Evolutionary conservation across 2,113 vertebrate species (phyloP).

Genomic region (Agelaius tricolor): DNA sequence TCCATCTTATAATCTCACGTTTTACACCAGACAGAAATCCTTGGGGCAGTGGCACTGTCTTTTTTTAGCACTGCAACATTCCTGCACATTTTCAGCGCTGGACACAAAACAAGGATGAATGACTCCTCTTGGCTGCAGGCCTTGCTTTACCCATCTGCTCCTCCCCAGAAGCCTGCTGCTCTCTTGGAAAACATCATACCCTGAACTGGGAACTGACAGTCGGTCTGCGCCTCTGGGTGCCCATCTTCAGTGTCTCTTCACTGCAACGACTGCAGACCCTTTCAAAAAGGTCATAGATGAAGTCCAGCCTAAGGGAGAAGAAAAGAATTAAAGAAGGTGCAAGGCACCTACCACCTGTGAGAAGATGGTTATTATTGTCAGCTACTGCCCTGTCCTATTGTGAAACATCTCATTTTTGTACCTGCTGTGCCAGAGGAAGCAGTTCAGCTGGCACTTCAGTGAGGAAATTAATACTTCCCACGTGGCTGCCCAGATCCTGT

Average conservation of each 20-base stretch:
- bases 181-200: constrained; percentile 75
- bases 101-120: constrained; percentile 54
- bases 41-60: not conserved
- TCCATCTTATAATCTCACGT: not conserved
- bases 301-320: constrained; percentile 82
- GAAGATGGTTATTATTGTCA: not conserved
- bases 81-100: constrained; percentile 52
- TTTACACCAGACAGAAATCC: constrained; percentile 22
- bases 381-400: not conserved
- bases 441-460: not conserved
- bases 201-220: constrained; percentile 95
- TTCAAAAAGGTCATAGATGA: constrained; percentile 93
- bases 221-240: constrained; percentile 88
- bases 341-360: not conserved
- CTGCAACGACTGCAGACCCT: constrained; percentile 83
- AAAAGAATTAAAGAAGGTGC: not conserved
- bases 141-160: constrained; percentile 51
- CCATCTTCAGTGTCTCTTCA: constrained; percentile 90
- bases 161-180: constrained; percentile 37
- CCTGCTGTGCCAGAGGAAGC: not conserved
- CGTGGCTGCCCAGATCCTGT: accelerated
- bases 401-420: not conserved
- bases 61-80: constrained; percentile 36
- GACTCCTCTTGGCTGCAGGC: constrained; percentile 53
- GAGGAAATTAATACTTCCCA: not conserved